Conservation (phyloP, 2,888 invertebrate species). For the Artemia sinica region DNA sequence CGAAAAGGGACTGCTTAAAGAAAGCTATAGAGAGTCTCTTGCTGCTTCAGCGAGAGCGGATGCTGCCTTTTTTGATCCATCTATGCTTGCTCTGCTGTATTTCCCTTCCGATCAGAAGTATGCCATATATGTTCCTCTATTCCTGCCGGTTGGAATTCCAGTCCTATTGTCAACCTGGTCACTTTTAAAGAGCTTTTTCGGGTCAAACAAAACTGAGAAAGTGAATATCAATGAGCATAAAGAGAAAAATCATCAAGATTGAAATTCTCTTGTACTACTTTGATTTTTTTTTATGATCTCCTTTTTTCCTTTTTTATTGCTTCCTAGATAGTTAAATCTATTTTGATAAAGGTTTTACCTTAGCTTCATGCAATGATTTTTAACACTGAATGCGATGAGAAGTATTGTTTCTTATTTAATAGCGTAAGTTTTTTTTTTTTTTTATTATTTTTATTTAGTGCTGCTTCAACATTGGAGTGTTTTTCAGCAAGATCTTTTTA, state of each 20-base stretch:
- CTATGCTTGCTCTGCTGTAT: slow-evolving; percentile 44
- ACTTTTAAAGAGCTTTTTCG: slow-evolving; percentile 29
- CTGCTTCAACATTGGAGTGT: too few relatives aligned
- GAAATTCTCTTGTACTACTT: not conserved
- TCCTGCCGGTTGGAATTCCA: slow-evolving; percentile 86
- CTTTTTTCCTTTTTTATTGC: too few relatives aligned
- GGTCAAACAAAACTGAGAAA: not conserved
- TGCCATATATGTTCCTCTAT: slow-evolving; percentile 93
- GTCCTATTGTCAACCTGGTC: slow-evolving; percentile 56
- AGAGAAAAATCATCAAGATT: not conserved
- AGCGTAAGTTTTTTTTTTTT: too few relatives aligned
- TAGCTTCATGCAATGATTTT: too few relatives aligned
- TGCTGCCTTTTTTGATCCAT: slow-evolving; percentile 80
- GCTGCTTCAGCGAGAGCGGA: slow-evolving; percentile 64
- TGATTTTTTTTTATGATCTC: too few relatives aligned
- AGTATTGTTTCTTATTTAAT: too few relatives aligned
- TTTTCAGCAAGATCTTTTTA: too few relatives aligned
- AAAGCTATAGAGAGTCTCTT: slow-evolving; percentile 53
- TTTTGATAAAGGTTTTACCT: too few relatives aligned
- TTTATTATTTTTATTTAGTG: too few relatives aligned
- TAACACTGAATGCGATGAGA: too few relatives aligned
- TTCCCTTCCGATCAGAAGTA: slow-evolving; percentile 48
- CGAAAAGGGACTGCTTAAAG: slow-evolving; percentile 38
- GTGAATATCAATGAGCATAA: not conserved
- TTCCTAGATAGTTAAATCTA: too few relatives aligned